Evolutionary conservation across 2,113 vertebrate species (phyloP).

Genomic region (Xyrauchen texanus): DNA sequence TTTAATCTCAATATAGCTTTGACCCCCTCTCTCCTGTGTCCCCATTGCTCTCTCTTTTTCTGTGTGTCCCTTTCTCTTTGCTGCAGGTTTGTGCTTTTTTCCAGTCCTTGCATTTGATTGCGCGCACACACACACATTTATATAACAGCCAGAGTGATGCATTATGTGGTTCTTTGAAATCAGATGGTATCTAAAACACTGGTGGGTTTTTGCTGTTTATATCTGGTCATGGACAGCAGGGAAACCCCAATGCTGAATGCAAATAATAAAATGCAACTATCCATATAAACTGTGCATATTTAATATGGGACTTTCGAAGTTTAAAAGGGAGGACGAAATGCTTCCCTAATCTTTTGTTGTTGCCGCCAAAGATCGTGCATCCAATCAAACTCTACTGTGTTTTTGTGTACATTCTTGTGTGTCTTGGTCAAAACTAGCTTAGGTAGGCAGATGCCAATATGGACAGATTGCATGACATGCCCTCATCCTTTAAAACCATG

Average conservation of each 20-base stretch:
- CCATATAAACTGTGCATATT: no score
- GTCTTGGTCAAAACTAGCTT: no score
- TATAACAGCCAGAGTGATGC: not conserved
- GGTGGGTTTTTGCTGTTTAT: not conserved
- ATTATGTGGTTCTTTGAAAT: slow-evolving; percentile 8
- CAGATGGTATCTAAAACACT: not conserved
- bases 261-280: no score
- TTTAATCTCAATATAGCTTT: slow-evolving; percentile 26
- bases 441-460: no score
- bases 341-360: no score
- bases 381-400: no score
- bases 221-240: not conserved
- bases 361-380: no score
- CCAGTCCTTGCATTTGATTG: not conserved
- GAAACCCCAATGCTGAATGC: not conserved
- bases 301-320: no score
- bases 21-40: not conserved
- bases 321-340: no score
- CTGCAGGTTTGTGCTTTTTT: slow-evolving; percentile 5
- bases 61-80: not conserved
- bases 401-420: no score
- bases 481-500: no score
- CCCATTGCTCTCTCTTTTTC: not conserved
- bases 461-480: no score
- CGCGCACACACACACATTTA: slow-evolving; percentile 2